Base-by-base conservation (phyloP, 2,113 vertebrate genomes). In the Uropsilus gracilis region DNA sequence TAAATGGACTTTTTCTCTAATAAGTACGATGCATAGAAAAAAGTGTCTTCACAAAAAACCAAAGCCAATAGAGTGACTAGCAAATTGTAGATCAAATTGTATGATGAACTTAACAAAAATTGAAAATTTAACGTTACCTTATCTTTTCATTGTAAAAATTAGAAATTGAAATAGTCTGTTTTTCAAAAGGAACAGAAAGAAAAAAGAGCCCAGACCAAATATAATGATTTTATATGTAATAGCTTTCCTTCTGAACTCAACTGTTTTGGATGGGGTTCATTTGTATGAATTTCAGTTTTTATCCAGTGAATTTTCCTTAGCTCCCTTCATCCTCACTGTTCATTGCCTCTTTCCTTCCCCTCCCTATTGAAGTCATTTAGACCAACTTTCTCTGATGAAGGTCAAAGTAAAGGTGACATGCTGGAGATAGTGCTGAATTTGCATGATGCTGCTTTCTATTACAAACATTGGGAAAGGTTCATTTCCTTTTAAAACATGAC, bases 71-170 rank as follows among this genome's bases (percentile, higher is more conserved):
- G 32, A n/a, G 8, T 9, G 8, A 12, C 32, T 69, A 61, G 55
- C 34, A 75, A 92, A 68, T 17, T 32, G 68, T 28, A 59, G 78
- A 55, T 73, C 50, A 28, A n/a, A n/a, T 20, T 48, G 30, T 55
- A 77, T 72, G 93, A 92, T 90, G 11, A 87, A 94, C 63, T n/a
- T 85, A 64, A 90, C 85, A 37, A 76, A 89, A 96, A 90, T 20
- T 12, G 55, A 39, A 17, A 86, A 68, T 42, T 66, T 64, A 84
- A 82, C 16, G 26, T 69, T 81, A 59, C 39, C 18, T 39, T 73
- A 46, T 69, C 17, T 88, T 69, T 46, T 61, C 26, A 61, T 26
- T 77, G 32, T 92, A 86, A 82, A 88, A 95, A 22, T 6, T 50
- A 61, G 50, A 90, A 61, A 75, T 42, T 2, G 66, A 44, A 86